Percentiles rank a stretch among this genome's conserved stretches.
Evolutionary conservation across 2,888 invertebrate species (phyloP).

Genomic region (Fragum sueziense): DNA sequence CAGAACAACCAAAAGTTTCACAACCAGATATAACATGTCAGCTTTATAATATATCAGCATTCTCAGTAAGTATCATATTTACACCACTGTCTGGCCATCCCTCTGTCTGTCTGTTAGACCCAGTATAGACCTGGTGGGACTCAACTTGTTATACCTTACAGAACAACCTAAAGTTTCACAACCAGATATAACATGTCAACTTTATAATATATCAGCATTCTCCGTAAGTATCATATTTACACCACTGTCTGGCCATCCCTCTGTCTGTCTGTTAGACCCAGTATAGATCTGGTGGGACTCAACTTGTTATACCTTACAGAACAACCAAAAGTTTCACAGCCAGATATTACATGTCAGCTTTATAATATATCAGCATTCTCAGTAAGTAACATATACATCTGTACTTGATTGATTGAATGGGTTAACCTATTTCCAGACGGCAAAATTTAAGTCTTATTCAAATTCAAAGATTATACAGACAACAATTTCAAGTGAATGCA

Average conservation of each 20-base stretch:
- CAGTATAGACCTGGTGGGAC: constrained; percentile 42
- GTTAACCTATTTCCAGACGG: too few species aligned
- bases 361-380: constrained; percentile 37
- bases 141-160: constrained; percentile 66
- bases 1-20: constrained; percentile 58
- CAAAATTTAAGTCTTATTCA: too few species aligned
- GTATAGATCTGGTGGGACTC: constrained; percentile 42
- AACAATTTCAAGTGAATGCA: too few species aligned
- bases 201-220: constrained; percentile 38
- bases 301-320: constrained; percentile 67
- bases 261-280: too few species aligned
- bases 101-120: too few species aligned
- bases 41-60: constrained; percentile 38
- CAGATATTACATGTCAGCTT: constrained; percentile 50
- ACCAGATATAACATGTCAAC: constrained; percentile 47
- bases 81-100: too few species aligned
- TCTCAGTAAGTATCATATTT: constrained; percentile 2
- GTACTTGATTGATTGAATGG: too few species aligned
- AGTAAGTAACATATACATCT: too few species aligned
- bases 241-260: too few species aligned
- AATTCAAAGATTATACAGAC: too few species aligned
- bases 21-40: constrained; percentile 52
- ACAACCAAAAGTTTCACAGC: constrained; percentile 56
- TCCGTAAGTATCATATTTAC: constrained; percentile 13
- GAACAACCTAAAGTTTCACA: constrained; percentile 58